Evolutionary conservation across 1,140 invertebrate genomes (phyloP).

Genomic region (Penaeus indicus): DNA sequence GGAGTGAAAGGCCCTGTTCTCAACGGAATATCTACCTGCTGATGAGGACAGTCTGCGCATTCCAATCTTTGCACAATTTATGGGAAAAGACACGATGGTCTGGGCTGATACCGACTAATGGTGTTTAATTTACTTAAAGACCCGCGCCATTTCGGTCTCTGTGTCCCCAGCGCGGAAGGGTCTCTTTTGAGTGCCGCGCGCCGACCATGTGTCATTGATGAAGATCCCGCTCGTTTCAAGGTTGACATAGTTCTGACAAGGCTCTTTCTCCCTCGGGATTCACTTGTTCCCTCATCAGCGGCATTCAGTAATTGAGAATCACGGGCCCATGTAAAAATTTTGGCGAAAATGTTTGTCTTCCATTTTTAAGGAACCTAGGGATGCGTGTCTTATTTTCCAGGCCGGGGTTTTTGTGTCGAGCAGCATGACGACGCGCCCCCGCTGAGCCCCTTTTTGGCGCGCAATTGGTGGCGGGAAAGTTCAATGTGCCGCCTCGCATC

Average conservation of each 20-base stretch:
- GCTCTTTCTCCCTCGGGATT: slow-evolving; percentile 32
- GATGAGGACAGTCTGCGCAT: slow-evolving; percentile 29
- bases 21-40: not conserved
- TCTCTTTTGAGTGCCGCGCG: not conserved
- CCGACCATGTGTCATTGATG: not conserved
- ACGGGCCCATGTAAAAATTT: slow-evolving; percentile 36
- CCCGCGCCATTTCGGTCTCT: slow-evolving; percentile 2
- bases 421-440: slow-evolving; percentile 39
- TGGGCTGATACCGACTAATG: slow-evolving; percentile 35
- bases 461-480: slow-evolving; percentile 47
- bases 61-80: slow-evolving; percentile 49
- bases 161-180: not conserved
- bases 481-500: not conserved
- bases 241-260: slow-evolving; percentile 47
- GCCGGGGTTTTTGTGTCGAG: slow-evolving; percentile 10
- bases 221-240: slow-evolving; percentile 34
- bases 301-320: slow-evolving; percentile 50
- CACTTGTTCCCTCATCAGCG: slow-evolving; percentile 53
- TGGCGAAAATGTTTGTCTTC: slow-evolving; percentile 52
- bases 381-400: slow-evolving; percentile 6
- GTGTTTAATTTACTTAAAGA: slow-evolving; percentile 37
- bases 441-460: slow-evolving; percentile 17
- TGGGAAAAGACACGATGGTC: slow-evolving; percentile 47
- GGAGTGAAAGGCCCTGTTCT: too few species aligned
- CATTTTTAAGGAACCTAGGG: slow-evolving; percentile 32